phyloP scores from a whole-genome alignment of 2,797 vertebrate species.

The Ptychadena robeensis region DNA sequence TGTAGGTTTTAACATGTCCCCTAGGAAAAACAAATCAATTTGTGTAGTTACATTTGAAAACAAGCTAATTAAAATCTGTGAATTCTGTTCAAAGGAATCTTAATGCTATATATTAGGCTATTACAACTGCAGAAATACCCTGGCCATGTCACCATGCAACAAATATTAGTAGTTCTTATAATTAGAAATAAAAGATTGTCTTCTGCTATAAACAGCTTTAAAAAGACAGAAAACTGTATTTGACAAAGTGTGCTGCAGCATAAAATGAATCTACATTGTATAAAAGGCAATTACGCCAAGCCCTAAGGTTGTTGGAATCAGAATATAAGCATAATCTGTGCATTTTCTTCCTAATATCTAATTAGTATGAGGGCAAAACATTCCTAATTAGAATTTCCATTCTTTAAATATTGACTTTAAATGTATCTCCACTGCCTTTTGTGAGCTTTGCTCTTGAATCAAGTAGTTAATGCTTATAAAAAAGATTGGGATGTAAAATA shows the following conservation, averaged over 20 bases:
- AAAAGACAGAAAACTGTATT: conserved; percentile 13
- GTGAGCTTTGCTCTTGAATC: conserved; percentile 8
- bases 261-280: conserved; percentile 38
- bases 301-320: conserved; percentile 46
- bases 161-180: conserved; percentile 17
- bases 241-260: conserved; percentile 31
- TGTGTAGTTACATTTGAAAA: conserved; percentile 22
- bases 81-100: conserved; percentile 43
- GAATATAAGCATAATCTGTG: conserved; percentile 36
- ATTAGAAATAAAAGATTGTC: conserved; percentile 42
- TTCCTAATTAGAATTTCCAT: conserved; percentile 33
- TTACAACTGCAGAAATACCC: conserved; percentile 12
- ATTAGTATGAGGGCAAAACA: conserved; percentile 41
- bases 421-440: conserved; percentile 31
- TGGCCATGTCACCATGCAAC: background rate
- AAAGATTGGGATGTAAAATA: conserved; percentile 48
- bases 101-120: conserved; percentile 27
- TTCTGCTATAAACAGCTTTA: conserved; percentile 20
- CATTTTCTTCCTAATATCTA: conserved; percentile 42
- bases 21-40: conserved; percentile 44
- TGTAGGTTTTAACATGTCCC: conserved; percentile 42
- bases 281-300: conserved; percentile 49
- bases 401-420: conserved; percentile 48
- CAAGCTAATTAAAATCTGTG: conserved; percentile 32
- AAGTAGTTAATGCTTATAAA: conserved; percentile 32